Percentiles rank a stretch among this genome's conserved stretches.
These are phyloP conservation scores for Drosophila bocki DNA, from an alignment of 1,140 invertebrate species.

Conservation along the genomic window DNA sequence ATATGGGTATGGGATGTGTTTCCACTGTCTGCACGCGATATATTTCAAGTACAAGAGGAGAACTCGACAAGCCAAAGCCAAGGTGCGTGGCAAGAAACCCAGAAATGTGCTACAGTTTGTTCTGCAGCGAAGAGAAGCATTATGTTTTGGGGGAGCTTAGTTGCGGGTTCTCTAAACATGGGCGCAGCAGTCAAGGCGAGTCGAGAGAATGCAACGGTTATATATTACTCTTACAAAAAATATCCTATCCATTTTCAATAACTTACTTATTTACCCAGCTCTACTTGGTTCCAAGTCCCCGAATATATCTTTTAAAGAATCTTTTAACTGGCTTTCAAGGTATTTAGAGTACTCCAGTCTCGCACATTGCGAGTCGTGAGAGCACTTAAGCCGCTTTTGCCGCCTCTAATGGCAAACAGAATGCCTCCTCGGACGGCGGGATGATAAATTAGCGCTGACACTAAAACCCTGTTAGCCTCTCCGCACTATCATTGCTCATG, in stretches of 20 bases:
- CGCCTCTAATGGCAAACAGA: slow-evolving; percentile 17
- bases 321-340: background rate
- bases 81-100: slow-evolving; percentile 54
- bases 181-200: slow-evolving; percentile 10
- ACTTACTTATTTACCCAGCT: background rate
- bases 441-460: slow-evolving; percentile 79
- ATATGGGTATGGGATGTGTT: slow-evolving; percentile 46
- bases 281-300: background rate
- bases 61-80: slow-evolving; percentile 28
- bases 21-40: slow-evolving; percentile 75
- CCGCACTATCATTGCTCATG: slow-evolving; percentile 72
- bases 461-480: slow-evolving; percentile 79
- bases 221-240: background rate
- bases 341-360: slow-evolving; percentile 5
- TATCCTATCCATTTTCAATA: background rate
- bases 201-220: too few species aligned
- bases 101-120: slow-evolving; percentile 17
- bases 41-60: slow-evolving; percentile 39
- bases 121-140: background rate
- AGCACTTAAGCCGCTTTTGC: slow-evolving; percentile 49
- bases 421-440: background rate
- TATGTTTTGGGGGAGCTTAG: background rate
- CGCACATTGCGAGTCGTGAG: slow-evolving; percentile 7
- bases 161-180: slow-evolving; percentile 2
- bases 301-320: too few species aligned